These are phyloP conservation scores for Zosterops hypoxanthus DNA, from an alignment of 2,113 vertebrate genomes.

Conservation along the genomic window DNA sequence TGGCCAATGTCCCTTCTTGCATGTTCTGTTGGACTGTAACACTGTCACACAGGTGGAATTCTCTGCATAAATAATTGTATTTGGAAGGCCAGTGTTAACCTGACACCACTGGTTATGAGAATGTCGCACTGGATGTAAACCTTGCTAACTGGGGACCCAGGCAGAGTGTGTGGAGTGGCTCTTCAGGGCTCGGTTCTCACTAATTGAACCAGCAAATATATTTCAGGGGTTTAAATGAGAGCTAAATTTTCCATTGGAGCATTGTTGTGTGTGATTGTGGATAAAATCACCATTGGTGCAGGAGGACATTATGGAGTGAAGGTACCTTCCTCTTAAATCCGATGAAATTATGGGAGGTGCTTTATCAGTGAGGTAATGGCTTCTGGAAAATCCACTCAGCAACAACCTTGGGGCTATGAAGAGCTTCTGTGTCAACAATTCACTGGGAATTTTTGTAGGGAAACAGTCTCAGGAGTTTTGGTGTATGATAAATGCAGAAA, in stretches of 20 bases:
- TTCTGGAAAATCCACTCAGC: neutral
- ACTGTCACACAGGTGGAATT: constrained; percentile 52
- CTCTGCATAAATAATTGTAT: constrained; percentile 54
- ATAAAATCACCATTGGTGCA: neutral
- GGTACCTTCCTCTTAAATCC: neutral
- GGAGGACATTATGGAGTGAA: neutral
- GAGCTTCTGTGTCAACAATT: neutral
- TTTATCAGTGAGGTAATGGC: neutral
- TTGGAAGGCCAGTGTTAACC: constrained; percentile 75
- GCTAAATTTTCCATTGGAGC: neutral
- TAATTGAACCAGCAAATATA: constrained; percentile 17
- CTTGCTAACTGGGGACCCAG: constrained; percentile 47
- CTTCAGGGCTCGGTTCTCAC: constrained; percentile 42
- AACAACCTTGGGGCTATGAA: neutral
- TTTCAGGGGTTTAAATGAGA: neutral
- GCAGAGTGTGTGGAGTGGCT: constrained; percentile 54
- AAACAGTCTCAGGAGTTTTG: neutral
- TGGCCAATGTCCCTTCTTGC: constrained; percentile 68
- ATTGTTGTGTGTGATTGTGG: neutral
- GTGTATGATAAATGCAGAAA: neutral
- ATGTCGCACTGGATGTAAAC: constrained; percentile 81
- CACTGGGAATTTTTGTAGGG: neutral
- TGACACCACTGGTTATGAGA: constrained; percentile 79
- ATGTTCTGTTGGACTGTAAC: constrained; percentile 65
- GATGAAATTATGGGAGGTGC: neutral